Evolutionary conservation across 2,888 invertebrate species (phyloP).

Genomic region (Orchesellides sinensis): DNA sequence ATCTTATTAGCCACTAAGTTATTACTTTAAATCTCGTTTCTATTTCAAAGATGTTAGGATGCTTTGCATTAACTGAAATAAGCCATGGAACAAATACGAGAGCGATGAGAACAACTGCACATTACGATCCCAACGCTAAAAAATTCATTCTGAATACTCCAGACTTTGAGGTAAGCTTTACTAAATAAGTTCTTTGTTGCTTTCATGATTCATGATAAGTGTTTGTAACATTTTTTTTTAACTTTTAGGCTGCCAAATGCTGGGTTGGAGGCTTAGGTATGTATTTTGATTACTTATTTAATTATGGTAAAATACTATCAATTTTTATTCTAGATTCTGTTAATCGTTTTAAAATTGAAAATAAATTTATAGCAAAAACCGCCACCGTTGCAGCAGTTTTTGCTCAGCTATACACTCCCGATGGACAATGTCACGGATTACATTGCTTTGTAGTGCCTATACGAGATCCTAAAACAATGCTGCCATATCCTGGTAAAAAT

Average conservation of each 20-base stretch:
- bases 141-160: slow-evolving; percentile 87
- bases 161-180: slow-evolving; percentile 80
- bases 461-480: slow-evolving; percentile 85
- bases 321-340: not conserved
- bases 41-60: slow-evolving; percentile 67
- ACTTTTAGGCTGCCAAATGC: slow-evolving; percentile 81
- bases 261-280: slow-evolving; percentile 94
- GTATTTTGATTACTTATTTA: not conserved
- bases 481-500: slow-evolving; percentile 90
- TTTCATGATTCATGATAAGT: too few species aligned
- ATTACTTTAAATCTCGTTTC: too few species aligned
- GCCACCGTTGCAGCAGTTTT: slow-evolving; percentile 92
- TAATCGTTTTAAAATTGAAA: not conserved
- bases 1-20: too few species aligned
- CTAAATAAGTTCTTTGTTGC: not conserved
- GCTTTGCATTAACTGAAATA: slow-evolving; percentile 85
- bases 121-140: slow-evolving; percentile 84
- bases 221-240: not conserved
- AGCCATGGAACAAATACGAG: slow-evolving; percentile 94
- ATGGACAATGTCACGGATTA: slow-evolving; percentile 88
- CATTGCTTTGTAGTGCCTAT: slow-evolving; percentile 94
- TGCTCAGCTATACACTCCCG: slow-evolving; percentile 90
- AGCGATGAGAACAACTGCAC: slow-evolving; percentile 91
- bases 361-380: slow-evolving; percentile 79
- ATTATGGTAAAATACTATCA: too few species aligned